Evolutionary conservation across 1,140 invertebrate species (phyloP).

Genomic region (Chionoecetes opilio): DNA sequence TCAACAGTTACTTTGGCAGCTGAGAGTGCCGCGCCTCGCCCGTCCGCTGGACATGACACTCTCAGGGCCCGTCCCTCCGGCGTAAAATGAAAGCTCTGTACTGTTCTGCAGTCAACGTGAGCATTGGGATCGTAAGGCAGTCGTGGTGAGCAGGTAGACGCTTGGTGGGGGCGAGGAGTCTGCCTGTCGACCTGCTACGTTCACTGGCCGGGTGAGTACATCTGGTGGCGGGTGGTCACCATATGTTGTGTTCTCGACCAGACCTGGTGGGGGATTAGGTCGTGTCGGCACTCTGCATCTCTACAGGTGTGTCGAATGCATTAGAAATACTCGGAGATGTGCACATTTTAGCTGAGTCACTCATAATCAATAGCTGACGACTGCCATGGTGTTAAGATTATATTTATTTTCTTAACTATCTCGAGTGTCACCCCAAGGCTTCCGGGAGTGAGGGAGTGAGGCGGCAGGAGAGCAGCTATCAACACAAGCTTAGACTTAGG

Average conservation of each 20-base stretch:
- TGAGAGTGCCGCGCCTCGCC: not conserved
- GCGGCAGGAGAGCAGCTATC: not conserved
- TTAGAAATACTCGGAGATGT: not conserved
- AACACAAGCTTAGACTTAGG: not conserved
- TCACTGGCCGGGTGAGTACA: constrained; percentile 1
- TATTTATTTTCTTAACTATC: not conserved
- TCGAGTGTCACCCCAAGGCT: not conserved
- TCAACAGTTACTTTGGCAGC: constrained; percentile 2
- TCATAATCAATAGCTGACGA: not conserved
- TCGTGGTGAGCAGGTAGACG: not conserved
- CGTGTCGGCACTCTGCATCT: not conserved
- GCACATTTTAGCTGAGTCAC: not conserved
- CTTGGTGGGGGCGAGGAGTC: not conserved
- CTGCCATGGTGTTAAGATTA: not conserved
- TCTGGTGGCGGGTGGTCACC: not conserved
- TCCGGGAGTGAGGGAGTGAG: not conserved
- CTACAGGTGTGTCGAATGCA: not conserved
- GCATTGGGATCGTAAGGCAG: not conserved
- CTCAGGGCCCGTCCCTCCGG: not conserved
- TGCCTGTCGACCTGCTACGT: not conserved
- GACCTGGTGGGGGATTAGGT: not conserved
- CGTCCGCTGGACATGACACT: not conserved
- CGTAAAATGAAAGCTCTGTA: not conserved
- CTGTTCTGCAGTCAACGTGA: not conserved
- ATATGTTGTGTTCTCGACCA: not conserved